Evolutionary conservation across 2,113 vertebrate species (phyloP).

Genomic region (Antechinus flavipes): DNA sequence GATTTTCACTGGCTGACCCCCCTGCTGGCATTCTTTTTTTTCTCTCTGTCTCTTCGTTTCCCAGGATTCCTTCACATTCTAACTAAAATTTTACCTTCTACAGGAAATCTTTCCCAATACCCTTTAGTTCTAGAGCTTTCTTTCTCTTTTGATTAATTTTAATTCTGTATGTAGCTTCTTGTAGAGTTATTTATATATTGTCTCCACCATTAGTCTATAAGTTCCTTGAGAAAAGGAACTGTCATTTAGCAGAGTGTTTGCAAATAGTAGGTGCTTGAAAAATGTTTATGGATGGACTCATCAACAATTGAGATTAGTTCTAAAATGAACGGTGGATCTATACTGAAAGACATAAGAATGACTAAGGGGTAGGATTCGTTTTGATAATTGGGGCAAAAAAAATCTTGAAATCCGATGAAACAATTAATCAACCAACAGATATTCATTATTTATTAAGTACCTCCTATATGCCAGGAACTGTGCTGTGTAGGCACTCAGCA

Average conservation of each 20-base stretch:
- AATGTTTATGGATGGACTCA: not conserved
- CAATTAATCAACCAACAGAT: not conserved
- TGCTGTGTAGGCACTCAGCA: not conserved
- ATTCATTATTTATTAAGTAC: not conserved
- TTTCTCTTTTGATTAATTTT: not conserved
- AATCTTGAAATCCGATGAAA: not conserved
- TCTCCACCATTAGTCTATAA: not conserved
- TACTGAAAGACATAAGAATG: not conserved
- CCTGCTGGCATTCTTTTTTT: not conserved
- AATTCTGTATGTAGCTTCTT: not conserved
- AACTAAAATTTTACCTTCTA: not conserved
- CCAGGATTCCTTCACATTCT: not conserved
- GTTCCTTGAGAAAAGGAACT: not conserved
- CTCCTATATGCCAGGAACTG: not conserved
- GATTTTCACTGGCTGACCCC: not conserved
- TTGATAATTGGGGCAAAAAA: not conserved
- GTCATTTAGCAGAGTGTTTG: not conserved
- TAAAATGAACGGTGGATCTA: not conserved
- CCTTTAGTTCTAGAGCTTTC: not conserved
- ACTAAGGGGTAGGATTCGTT: not conserved
- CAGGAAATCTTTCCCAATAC: not conserved
- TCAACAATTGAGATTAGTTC: not conserved
- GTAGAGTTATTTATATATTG: not conserved
- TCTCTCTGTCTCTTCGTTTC: not conserved
- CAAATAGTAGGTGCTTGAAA: not conserved